Evolutionary conservation across 1,140 invertebrate genomes (phyloP).

Genomic region (Saxidomus purpurata): DNA sequence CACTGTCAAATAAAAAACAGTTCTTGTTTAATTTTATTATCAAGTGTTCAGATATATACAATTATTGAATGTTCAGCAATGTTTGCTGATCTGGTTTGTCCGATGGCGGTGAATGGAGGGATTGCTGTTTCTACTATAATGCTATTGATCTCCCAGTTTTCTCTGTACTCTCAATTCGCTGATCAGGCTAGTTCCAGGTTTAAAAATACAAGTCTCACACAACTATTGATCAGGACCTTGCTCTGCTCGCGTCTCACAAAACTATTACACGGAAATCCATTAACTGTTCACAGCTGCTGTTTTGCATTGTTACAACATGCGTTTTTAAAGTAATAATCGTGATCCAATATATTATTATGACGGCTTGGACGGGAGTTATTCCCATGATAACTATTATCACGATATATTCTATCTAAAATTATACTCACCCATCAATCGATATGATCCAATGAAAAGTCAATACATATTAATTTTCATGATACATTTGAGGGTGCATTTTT

Average conservation of each 20-base stretch:
- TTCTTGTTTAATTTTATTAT: neutral
- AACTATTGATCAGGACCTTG: neutral
- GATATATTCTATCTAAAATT: too few relatives aligned
- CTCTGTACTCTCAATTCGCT: neutral
- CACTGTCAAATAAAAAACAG: neutral
- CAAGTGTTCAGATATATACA: neutral
- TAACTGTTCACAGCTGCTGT: neutral
- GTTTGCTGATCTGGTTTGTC: conserved; percentile 4
- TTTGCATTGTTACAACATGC: neutral
- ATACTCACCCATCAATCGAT: too few relatives aligned
- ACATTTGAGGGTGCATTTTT: too few relatives aligned
- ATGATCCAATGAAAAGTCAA: too few relatives aligned
- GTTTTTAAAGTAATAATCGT: too few relatives aligned
- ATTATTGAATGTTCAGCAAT: neutral
- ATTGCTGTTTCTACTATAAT: neutral
- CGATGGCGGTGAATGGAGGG: conserved; percentile 1
- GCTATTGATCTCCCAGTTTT: neutral
- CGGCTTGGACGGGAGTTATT: too few relatives aligned
- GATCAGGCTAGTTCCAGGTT: neutral
- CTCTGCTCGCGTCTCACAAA: neutral
- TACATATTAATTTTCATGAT: too few relatives aligned
- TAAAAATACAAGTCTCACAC: neutral
- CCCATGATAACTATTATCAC: too few relatives aligned
- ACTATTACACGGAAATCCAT: neutral
- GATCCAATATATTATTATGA: too few relatives aligned